Percentiles rank a stretch among this genome's conserved stretches.
Evolutionary conservation across 2,113 vertebrate species (phyloP).

Genomic region (Gavia stellata): DNA sequence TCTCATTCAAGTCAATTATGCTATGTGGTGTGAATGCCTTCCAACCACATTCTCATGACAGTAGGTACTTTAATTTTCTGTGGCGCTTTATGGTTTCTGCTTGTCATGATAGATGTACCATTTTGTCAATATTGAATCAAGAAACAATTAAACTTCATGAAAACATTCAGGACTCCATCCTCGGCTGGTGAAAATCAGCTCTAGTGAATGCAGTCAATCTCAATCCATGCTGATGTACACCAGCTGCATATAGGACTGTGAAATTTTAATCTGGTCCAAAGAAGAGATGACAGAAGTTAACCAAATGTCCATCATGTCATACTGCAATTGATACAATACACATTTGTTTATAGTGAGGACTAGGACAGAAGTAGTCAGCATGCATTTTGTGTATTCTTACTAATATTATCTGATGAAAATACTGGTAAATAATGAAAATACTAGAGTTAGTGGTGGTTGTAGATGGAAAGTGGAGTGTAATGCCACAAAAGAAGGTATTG

Average conservation of each 20-base stretch:
- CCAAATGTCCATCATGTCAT: background rate
- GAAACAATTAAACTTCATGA: conserved; percentile 69
- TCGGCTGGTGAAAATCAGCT: background rate
- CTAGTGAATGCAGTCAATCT: background rate
- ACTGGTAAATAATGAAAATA: background rate
- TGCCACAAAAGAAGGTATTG: background rate
- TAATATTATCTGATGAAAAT: background rate
- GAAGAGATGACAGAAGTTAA: background rate
- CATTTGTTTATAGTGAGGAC: background rate
- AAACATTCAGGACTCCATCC: conserved; percentile 39
- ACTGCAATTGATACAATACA: background rate
- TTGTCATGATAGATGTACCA: conserved; percentile 40
- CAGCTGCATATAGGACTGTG: background rate
- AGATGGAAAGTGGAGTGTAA: background rate
- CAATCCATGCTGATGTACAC: background rate
- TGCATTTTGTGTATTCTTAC: background rate
- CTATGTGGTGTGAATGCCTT: conserved; percentile 20
- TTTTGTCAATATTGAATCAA: conserved; percentile 73
- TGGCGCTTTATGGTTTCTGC: conserved; percentile 60
- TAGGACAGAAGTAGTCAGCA: background rate
- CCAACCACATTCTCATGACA: conserved; percentile 13
- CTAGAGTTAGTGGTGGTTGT: background rate
- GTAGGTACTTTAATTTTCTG: conserved; percentile 65
- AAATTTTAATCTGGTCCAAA: background rate
- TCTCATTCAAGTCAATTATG: conserved; percentile 56